Conservation (phyloP, 2,888 invertebrate species). For the Drosophila merina region DNA sequence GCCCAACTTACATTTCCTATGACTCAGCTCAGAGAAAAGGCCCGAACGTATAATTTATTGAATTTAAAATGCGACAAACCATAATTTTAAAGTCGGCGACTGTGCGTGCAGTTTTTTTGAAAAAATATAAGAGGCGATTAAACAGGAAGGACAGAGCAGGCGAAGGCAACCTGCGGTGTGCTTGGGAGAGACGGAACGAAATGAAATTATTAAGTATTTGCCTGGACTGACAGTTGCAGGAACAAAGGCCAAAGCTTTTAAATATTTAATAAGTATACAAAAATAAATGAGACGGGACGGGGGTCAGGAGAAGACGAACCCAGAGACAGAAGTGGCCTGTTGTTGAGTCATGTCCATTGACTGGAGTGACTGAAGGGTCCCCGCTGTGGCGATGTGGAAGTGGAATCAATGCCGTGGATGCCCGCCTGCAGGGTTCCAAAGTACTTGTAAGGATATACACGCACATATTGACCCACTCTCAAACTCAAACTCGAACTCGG, state of each 20-base stretch:
- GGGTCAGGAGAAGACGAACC: not conserved
- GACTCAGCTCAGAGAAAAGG: conserved; percentile 55
- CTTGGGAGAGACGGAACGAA: conserved; percentile 66
- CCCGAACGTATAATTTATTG: conserved; percentile 57
- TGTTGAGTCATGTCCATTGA: conserved; percentile 78
- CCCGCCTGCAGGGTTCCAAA: conserved; percentile 55
- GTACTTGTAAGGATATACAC: conserved; percentile 73
- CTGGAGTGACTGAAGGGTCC: conserved; percentile 60
- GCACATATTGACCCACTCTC: conserved; percentile 49
- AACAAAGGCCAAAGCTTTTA: conserved; percentile 77
- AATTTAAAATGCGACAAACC: conserved; percentile 69
- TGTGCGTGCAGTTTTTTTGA: conserved; percentile 71
- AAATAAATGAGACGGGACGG: conserved; percentile 16
- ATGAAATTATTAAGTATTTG: conserved; percentile 75
- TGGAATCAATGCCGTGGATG: conserved; percentile 72
- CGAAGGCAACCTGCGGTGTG: conserved; percentile 56
- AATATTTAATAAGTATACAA: conserved; percentile 77
- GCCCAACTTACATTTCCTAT: conserved; percentile 16
- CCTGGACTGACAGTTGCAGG: conserved; percentile 55
- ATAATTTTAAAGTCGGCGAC: conserved; percentile 63
- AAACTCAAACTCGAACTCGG: conserved; percentile 24
- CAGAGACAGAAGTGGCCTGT: conserved; percentile 49
- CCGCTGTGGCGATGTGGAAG: conserved; percentile 45
- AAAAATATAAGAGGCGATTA: conserved; percentile 42
- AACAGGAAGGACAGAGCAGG: not conserved